Conservation (phyloP, 2,113 vertebrate genomes). For the Toxostoma redivivum region DNA sequence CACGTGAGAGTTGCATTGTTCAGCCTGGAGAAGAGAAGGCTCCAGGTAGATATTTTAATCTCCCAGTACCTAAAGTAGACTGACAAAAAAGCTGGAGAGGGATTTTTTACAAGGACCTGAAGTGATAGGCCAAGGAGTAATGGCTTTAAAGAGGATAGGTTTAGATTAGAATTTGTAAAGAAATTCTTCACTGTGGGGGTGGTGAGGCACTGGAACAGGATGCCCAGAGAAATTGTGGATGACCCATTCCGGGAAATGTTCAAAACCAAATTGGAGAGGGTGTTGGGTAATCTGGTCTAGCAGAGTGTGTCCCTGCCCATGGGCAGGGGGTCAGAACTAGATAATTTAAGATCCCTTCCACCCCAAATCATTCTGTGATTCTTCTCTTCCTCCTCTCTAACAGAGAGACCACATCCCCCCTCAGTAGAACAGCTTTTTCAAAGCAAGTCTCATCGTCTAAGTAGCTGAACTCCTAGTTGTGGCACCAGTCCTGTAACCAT, state of each 20-base stretch:
- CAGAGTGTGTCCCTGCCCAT: neutral
- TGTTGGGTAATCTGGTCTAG: neutral
- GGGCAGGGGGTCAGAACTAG: fast-evolving
- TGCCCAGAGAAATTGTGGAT: neutral
- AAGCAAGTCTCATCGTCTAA: neutral
- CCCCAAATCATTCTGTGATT: neutral
- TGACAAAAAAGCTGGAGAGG: neutral
- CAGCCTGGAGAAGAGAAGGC: neutral
- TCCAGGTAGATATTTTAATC: neutral
- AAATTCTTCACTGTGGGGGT: neutral
- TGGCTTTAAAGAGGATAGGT: neutral
- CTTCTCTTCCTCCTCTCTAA: neutral
- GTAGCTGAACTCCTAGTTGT: neutral
- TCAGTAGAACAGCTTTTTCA: neutral
- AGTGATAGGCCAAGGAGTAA: neutral
- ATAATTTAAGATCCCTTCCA: neutral
- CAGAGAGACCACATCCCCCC: neutral
- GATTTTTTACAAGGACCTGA: neutral
- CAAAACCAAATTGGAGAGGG: neutral
- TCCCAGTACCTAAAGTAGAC: neutral
- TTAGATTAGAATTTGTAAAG: neutral
- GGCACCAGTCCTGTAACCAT: neutral
- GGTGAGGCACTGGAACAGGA: neutral
- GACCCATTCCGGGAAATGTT: neutral
- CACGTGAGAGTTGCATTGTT: neutral